These are phyloP conservation scores for Troides aeacus DNA, from an alignment of 2,888 invertebrate genomes.

Conservation along the genomic window DNA sequence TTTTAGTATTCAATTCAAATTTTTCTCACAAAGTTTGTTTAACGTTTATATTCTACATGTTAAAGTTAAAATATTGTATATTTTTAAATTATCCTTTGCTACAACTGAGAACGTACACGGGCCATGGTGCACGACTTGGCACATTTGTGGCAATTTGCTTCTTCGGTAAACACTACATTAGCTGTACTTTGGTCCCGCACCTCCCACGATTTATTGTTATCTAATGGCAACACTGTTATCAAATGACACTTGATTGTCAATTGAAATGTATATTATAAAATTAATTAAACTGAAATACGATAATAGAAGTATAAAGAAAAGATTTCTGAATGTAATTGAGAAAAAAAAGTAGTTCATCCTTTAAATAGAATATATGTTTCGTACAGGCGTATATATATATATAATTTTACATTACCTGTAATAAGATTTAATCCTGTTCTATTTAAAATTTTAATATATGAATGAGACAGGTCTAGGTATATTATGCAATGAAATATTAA, in stretches of 20 bases:
- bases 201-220: neutral
- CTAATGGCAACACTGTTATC: neutral
- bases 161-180: neutral
- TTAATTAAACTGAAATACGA: too few species aligned
- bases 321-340: too few species aligned
- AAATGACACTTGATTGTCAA: too few species aligned
- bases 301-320: too few species aligned
- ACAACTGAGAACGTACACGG: neutral
- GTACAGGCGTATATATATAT: neutral
- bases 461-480: neutral
- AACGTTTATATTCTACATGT: neutral
- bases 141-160: neutral
- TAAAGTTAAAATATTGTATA: too few species aligned
- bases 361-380: neutral
- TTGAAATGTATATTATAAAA: too few species aligned
- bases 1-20: neutral
- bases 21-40: neutral
- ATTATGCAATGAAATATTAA: neutral
- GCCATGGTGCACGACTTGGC: neutral
- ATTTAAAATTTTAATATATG: neutral
- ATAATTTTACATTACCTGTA: neutral
- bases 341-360: neutral
- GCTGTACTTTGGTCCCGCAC: neutral
- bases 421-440: neutral
- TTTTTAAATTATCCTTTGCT: neutral